These are phyloP conservation scores for Periplaneta americana DNA, from an alignment of 1,140 invertebrate species.

Conservation along the genomic window DNA sequence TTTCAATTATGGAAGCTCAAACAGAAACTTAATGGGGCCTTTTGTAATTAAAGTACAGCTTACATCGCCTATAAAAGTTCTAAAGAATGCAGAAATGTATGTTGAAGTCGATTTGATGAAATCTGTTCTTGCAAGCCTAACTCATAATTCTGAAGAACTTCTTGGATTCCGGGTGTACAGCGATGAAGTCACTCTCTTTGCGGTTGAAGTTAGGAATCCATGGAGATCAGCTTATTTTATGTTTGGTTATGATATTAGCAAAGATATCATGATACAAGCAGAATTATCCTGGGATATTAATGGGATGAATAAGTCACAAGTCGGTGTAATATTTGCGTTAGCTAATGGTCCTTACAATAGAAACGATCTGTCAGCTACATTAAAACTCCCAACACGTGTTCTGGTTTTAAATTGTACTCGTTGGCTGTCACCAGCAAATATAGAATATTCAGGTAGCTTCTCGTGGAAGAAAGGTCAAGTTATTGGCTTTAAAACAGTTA, in stretches of 20 bases:
- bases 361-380: neutral
- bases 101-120: neutral
- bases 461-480: constrained; percentile 2
- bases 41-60: neutral
- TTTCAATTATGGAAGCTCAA: neutral
- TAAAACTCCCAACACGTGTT: constrained; percentile 10
- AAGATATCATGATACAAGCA: neutral
- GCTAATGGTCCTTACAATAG: neutral
- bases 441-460: neutral
- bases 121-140: neutral
- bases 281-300: constrained; percentile 10
- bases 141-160: neutral
- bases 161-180: neutral
- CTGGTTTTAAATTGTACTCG: neutral
- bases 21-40: neutral
- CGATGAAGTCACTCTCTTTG: neutral
- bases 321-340: neutral
- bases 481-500: constrained; percentile 5
- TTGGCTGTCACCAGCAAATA: neutral
- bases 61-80: neutral
- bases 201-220: neutral
- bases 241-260: neutral
- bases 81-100: neutral
- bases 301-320: neutral
- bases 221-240: constrained; percentile 3